A percentile compares a stretch with the other conserved stretches of the same genome.
These are phyloP conservation scores for Microchrysa polita DNA, from an alignment of 2,888 invertebrate genomes.

Conservation along the genomic window DNA sequence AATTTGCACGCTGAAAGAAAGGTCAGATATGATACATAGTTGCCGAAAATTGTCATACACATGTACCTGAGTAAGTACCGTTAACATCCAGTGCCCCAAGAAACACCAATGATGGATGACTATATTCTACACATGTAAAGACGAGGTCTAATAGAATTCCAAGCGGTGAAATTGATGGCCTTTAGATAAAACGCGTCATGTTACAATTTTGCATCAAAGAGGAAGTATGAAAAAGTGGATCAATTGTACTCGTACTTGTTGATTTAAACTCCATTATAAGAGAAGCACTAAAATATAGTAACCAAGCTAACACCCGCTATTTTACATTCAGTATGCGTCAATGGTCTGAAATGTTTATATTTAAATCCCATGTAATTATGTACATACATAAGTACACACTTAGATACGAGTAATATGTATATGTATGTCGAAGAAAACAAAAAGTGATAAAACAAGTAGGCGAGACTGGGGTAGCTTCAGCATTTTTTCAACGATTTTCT, in stretches of 20 bases:
- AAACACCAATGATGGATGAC: background rate
- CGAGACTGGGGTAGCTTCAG: too few species aligned
- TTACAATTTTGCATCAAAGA: background rate
- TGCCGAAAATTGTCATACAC: background rate
- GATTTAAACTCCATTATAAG: background rate
- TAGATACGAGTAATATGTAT: background rate
- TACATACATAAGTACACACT: too few species aligned
- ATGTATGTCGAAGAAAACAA: slow-evolving; percentile 19
- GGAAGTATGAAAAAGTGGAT: background rate
- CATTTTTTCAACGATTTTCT: too few species aligned
- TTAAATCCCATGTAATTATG: too few species aligned
- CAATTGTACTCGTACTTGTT: background rate
- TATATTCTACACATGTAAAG: background rate
- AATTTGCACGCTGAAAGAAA: background rate
- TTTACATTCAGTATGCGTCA: background rate
- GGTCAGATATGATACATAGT: too few species aligned
- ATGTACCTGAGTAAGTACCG: slow-evolving; percentile 6
- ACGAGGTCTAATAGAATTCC: background rate
- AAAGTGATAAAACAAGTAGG: slow-evolving; percentile 13
- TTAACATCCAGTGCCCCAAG: background rate
- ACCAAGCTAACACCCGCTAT: background rate
- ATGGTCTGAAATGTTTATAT: background rate
- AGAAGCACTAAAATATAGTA: slow-evolving; percentile 2
- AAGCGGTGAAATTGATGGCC: slow-evolving; percentile 20
- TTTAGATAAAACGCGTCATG: background rate